Base-by-base conservation (phyloP, 2,113 vertebrate species). In the Seriola aureovittata region DNA sequence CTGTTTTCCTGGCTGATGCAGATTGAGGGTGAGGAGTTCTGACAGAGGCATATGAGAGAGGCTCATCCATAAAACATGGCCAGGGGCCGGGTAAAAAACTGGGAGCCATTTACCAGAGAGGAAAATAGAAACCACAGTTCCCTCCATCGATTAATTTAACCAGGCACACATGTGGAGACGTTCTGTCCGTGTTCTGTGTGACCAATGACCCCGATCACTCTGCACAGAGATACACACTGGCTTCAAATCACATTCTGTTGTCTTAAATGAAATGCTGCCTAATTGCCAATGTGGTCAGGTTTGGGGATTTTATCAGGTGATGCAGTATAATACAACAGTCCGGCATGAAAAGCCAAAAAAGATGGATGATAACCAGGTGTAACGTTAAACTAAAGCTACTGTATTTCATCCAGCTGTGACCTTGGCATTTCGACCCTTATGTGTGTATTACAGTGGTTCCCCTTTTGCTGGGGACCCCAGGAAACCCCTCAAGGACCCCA, bases 11-110 rank as follows among this genome's bases (percentile, higher is more conserved):
- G 72, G 71, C 69, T 85, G 77, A 85, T 85, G 36, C 81, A 85
- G 85, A 88, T 52, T 78, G 89, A 88, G 69, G 68, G 48, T 23
- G 67, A 87, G 70, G 36, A 3, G 25, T 62, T 80, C 40, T 57
- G 84, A 89, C 80, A 71, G 29, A 57, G 80, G 71, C 80, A 38
- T 66, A 85, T 52, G 58, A 89, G 85, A 89, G 85, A 80, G 71
- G 69, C 71, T 88, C 88, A 90, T 91, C 74, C 77, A 92, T 90
- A 86, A 93, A 88, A 87, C 75, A 91, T 91, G 88, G 55, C 40
- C 48, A 25, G 75, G 29, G 54, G 46, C 4, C 1, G 50, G 4
- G 72, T 36, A 36, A 68, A 75, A 54, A 74, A 64, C 69, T 71
- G 38, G 21, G 14, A 80, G 75, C 71, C 38, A 72, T 88, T 88